Percentiles rank a stretch among this genome's conserved stretches.
Evolutionary conservation across 2,797 vertebrate genomes (phyloP).

Genomic region (Agapornis canus): DNA sequence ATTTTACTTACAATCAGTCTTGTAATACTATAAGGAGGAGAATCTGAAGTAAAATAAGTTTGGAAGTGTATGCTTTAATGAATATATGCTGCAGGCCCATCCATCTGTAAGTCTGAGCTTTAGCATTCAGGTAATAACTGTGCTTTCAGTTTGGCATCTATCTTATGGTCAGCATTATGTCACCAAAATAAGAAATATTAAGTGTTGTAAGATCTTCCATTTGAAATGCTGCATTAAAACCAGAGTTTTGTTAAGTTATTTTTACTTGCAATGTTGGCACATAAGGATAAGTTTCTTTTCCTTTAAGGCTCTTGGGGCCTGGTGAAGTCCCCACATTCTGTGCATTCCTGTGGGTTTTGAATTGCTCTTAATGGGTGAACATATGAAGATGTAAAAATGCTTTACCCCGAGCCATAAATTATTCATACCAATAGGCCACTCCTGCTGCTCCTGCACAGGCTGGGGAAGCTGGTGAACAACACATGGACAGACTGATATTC

Average conservation of each 20-base stretch:
- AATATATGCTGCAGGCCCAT: not conserved
- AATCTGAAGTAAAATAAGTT: not conserved
- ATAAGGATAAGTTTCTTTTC: not conserved
- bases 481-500: slow-evolving; percentile 3
- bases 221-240: not conserved
- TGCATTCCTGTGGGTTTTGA: slow-evolving; percentile 54
- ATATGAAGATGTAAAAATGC: slow-evolving; percentile 30
- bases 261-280: not conserved
- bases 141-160: not conserved
- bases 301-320: not conserved
- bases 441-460: not conserved
- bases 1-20: not conserved
- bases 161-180: not conserved
- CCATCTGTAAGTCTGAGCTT: not conserved
- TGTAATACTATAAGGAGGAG: not conserved
- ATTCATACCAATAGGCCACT: slow-evolving; percentile 23
- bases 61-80: not conserved
- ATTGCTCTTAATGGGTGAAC: slow-evolving; percentile 25
- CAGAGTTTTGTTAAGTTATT: not conserved
- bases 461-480: not conserved
- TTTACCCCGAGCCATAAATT: slow-evolving; percentile 35
- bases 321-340: slow-evolving; percentile 6
- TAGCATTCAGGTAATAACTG: slow-evolving; percentile 8
- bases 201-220: not conserved
- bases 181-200: slow-evolving; percentile 27